Base-by-base conservation (phyloP, 2,888 invertebrate species). In the Norana najaformis region DNA sequence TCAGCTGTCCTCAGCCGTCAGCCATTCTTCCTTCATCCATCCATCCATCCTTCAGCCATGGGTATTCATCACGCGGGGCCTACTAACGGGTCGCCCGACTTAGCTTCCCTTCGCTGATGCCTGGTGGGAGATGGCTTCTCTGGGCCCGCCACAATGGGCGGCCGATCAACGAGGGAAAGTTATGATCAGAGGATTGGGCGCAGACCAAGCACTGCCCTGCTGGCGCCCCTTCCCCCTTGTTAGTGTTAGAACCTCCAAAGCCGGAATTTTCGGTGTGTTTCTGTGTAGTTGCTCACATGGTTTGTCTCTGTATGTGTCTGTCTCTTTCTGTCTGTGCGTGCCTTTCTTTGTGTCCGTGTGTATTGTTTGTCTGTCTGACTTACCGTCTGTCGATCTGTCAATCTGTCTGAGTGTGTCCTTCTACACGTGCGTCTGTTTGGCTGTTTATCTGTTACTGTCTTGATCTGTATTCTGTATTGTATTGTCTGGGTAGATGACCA, bases 221-320 rank as follows among this genome's bases (percentile, higher is more conserved):
- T 69, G 69, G 30, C 69, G 69, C 69, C 69, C 69, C n/a, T n/a
- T n/a, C n/a, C n/a, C n/a, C 69, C n/a, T n/a, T 69, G 69, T n/a
- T n/a, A 11, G 69, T 30, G 69, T 69, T n/a, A 69, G 11, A n/a
- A 69, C 69, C 69, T 69, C 69, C 11, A 5, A 53, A 11, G 53
- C 23, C 69, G 5, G 47, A 5, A 69, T 69, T 69, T n/a, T n/a
- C 8, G 13, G 69, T 69, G 6, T 69, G n/a, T 30, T 69, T 69
- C 69, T 69, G 11, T 47, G 47, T 47, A 30, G 69, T n/a, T 30
- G 69, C 69, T 69, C 3, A n/a, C 69, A 1, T n/a, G n/a, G 30
- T 30, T n/a, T 69, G 69, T 69, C 69, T n/a, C 69, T 69, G 30
- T 69, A 30, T 69, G 3, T 4, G n/a, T 8, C 69, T n/a, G 11